Evolutionary conservation across 2,797 vertebrate species (phyloP).

Genomic region (Gallinago solitaria): DNA sequence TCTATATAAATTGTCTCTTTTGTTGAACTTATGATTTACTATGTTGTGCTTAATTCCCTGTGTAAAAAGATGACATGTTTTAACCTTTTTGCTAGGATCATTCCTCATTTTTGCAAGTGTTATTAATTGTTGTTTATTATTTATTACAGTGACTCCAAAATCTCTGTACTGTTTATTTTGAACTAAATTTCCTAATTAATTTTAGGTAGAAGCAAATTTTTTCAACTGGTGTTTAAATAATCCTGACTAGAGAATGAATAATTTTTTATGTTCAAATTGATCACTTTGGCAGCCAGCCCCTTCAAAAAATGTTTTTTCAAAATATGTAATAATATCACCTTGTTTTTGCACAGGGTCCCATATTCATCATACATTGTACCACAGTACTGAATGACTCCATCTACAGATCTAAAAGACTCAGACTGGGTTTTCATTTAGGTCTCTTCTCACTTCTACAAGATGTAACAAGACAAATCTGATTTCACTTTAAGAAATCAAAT

Average conservation of each 20-base stretch:
- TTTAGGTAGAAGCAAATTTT: not conserved
- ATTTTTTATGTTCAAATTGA: not conserved
- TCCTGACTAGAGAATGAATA: not conserved
- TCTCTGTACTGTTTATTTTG: not conserved
- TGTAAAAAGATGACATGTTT: not conserved
- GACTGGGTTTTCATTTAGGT: not conserved
- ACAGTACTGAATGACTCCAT: not conserved
- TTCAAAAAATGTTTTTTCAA: not conserved
- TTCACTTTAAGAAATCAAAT: not conserved
- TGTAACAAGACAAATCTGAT: not conserved
- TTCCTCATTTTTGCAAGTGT: not conserved
- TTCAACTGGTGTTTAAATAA: not conserved
- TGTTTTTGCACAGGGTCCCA: rapidly evolving
- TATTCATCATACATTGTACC: not conserved
- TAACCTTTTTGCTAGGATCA: not conserved
- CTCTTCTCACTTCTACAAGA: not conserved
- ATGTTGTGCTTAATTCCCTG: not conserved
- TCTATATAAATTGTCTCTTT: not conserved
- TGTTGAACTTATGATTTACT: not conserved
- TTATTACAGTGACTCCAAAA: not conserved
- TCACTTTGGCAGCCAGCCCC: not conserved
- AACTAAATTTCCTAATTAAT: not conserved
- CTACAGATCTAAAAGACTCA: not conserved
- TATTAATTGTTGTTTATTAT: not conserved
- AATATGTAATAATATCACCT: not conserved